phyloP scores from a whole-genome alignment of 2,797 vertebrate species.

The Telmatherina bonti region DNA sequence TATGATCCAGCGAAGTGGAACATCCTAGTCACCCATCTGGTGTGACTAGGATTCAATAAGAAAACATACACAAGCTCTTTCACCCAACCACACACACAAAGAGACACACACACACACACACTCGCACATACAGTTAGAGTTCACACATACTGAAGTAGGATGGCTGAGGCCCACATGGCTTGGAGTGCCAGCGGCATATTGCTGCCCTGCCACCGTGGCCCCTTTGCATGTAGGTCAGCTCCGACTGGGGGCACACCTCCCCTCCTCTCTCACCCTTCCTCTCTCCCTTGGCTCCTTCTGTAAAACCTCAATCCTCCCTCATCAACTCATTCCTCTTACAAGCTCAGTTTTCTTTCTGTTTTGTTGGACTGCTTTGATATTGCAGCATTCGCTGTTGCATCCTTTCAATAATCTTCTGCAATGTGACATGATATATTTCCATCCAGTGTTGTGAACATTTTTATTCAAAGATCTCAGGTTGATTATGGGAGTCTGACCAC shows the following conservation, averaged over 20 bases:
- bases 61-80: constrained; percentile 37
- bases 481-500: too few relatives aligned
- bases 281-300: constrained; percentile 4
- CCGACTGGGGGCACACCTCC: constrained; percentile 48
- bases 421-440: too few relatives aligned
- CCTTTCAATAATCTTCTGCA: too few relatives aligned
- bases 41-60: constrained; percentile 48
- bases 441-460: too few relatives aligned
- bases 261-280: constrained; percentile 11
- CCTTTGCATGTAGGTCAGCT: constrained; percentile 77
- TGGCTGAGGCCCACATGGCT: constrained; percentile 59
- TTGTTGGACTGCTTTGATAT: too few relatives aligned
- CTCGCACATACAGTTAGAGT: constrained; percentile 25
- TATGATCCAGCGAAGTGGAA: constrained; percentile 59
- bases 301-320: not conserved
- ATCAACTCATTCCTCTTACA: not conserved
- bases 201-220: constrained; percentile 66
- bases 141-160: constrained; percentile 40
- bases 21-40: constrained; percentile 57
- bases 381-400: too few relatives aligned
- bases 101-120: constrained; percentile 20
- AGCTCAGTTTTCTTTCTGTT: not conserved
- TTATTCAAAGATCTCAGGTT: too few relatives aligned
- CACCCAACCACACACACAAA: constrained; percentile 19
- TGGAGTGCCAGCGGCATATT: constrained; percentile 51